Conservation (phyloP, 2,797 vertebrate genomes). For the Liparis tanakae region DNA sequence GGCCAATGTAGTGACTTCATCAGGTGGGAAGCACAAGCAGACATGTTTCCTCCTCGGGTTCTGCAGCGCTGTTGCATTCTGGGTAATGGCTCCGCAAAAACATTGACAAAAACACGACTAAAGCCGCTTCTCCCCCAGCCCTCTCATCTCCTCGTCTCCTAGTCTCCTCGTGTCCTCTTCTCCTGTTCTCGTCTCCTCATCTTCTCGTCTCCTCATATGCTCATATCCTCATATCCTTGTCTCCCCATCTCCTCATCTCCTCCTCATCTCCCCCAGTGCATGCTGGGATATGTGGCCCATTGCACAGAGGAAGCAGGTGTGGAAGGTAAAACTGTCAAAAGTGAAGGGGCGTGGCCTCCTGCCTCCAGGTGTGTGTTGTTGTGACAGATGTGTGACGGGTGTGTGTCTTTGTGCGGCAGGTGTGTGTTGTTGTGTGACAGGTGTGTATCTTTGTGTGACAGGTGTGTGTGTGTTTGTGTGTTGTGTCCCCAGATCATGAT, state of each 20-base stretch:
- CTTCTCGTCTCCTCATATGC: too few relatives aligned
- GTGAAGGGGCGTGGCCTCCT: neutral
- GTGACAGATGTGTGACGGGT: neutral
- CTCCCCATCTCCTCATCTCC: too few relatives aligned
- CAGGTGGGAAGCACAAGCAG: neutral
- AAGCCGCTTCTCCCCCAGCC: too few relatives aligned
- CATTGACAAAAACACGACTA: too few relatives aligned
- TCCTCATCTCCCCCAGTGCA: neutral
- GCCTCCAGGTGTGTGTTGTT: too few relatives aligned
- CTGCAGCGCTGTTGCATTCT: neutral
- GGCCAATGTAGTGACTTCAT: neutral
- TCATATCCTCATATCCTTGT: too few relatives aligned
- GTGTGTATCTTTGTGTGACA: neutral
- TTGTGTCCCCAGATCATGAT: slow-evolving; percentile 91
- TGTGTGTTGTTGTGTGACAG: too few relatives aligned
- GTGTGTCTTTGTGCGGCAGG: neutral
- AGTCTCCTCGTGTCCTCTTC: too few relatives aligned
- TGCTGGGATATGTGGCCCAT: neutral
- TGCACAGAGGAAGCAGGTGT: neutral
- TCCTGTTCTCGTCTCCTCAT: too few relatives aligned
- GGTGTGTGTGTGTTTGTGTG: neutral
- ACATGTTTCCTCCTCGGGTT: neutral
- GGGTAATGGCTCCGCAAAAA: neutral
- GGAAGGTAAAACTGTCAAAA: neutral
- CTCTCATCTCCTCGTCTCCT: too few relatives aligned